These are phyloP conservation scores for Epinephelus moara DNA, from an alignment of 2,113 vertebrate species.

Conservation along the genomic window DNA sequence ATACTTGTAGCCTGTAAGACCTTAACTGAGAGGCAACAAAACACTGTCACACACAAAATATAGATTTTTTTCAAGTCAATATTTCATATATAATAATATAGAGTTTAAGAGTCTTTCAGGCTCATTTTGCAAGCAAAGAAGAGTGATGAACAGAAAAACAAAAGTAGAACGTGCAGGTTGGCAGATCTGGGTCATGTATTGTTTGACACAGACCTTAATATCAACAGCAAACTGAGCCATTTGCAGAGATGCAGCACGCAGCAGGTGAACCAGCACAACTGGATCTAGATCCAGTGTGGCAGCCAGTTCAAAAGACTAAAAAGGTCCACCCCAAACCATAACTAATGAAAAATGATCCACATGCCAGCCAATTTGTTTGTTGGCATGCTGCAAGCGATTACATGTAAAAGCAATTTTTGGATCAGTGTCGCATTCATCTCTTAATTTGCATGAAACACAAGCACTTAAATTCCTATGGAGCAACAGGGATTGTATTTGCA, in stretches of 20 bases:
- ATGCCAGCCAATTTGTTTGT: not conserved
- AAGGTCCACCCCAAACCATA: not conserved
- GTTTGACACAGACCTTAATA: not conserved
- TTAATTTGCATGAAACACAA: not conserved
- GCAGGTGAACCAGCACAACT: slow-evolving; percentile 55
- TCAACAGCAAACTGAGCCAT: not conserved
- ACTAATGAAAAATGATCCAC: not conserved
- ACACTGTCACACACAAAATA: not conserved
- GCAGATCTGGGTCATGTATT: not conserved
- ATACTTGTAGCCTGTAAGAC: not conserved
- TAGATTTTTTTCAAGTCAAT: not conserved
- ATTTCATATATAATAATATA: not conserved
- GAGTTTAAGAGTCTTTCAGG: not conserved
- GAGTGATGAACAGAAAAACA: not conserved
- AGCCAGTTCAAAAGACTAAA: not conserved
- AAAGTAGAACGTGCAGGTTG: not conserved
- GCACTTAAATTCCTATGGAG: not conserved
- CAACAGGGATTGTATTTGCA: not conserved
- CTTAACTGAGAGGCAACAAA: not conserved
- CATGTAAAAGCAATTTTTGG: not conserved
- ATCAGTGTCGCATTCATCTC: not conserved
- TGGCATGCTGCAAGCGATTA: not conserved
- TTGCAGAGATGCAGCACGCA: not conserved
- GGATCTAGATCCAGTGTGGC: slow-evolving; percentile 38
- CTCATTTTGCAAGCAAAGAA: not conserved